Base-by-base conservation (phyloP, 1,140 invertebrate genomes). In the Sesamia nonagrioides region DNA sequence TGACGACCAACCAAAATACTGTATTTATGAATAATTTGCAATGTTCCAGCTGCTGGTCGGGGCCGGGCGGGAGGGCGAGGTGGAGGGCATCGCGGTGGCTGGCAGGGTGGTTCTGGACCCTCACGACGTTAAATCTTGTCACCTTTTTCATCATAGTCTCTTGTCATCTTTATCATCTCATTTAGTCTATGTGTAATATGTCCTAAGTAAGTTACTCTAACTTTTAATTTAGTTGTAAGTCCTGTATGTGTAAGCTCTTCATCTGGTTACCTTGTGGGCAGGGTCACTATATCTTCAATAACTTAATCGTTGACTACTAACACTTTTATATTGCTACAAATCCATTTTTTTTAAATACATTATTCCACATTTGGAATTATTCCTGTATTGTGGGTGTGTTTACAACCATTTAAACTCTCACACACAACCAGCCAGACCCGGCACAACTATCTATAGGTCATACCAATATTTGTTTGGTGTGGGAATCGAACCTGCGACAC, bases 101-200 rank as follows among this genome's bases (percentile, higher is more conserved):
- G 95, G 95, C 94, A 95, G 78, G 95, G 95, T 7, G 93, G 93
- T 50, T 92, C 93, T 0, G 94, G 89, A 52, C 93, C 89, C 11
- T 94, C 88, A 0, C 83, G 90, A 79, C 91, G 88, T 72, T 95
- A 91, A 84, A 33, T n/a, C 48, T 68, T 40, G 37, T 40, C 37
- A 40, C 37, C 17, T 27, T 42, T 54, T 6, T 15, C 11, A 17
- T 8, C 15, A 8, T 4, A 7, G 3, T 56, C 54, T 56, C 60
- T 40, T 2, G 27, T 27, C 27, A 27, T 27, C 27, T 27, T 27
- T 27, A 27, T 27, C 27, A 27, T 27, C 27, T 27, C 27, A 27
- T 27, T 27, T 1, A 27, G 18, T 71, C 45, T 71, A 71, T 37
- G 37, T 72, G 56, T 54, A 52, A 72, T 56, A 17, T 72, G 18